Evolutionary conservation across 1,140 invertebrate genomes (phyloP), one percentile per base, ranked within the genome.

Genomic region (Forficula auricularia): DNA sequence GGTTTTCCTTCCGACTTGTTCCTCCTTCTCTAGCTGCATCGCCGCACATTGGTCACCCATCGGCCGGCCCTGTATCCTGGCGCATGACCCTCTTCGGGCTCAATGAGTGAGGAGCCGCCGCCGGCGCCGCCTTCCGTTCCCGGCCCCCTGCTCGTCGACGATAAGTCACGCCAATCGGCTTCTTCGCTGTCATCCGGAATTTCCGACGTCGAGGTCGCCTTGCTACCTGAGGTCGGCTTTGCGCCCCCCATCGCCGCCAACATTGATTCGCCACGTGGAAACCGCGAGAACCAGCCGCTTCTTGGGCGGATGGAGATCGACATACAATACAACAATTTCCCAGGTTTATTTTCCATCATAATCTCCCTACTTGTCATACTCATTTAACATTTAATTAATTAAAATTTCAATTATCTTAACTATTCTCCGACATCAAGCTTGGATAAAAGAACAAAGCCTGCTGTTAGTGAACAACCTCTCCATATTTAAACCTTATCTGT

Each of bases 211-310:
- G 75, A 74, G 59, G 70, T 70, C 55, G 68, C 70, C 61, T 67
- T 78, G 60, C 66, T 75, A 47, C 72, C 72, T 45, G 75, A 77
- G 54, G 70, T 75, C 45, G 67, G 59, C 54, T 71, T 56, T 45
- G 52, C 50, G 4, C 51, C 54, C 45, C 49, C 47, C 19, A 54
- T 52, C 43, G 50, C 48, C 30, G 43, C 42, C 61, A 67, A 68
- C 63, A 72, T 79, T 72, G 77, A 79, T 71, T 79, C 78, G 27
- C 69, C 76, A 57, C 74, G 77, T 30, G 72, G 74, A 43, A 79
- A 81, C 62, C 71, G 83, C 56, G 86, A 90, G 70, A 85, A 82
- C 60, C 84, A 89, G 68, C 85, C 86, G 58, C 72, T 90, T 48
- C 70, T 89, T 19, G 75, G 77, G 66, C 73, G 78, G 50, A 73